phyloP scores from a whole-genome alignment of 2,888 invertebrate species.

The Hyppa rectilinea region DNA sequence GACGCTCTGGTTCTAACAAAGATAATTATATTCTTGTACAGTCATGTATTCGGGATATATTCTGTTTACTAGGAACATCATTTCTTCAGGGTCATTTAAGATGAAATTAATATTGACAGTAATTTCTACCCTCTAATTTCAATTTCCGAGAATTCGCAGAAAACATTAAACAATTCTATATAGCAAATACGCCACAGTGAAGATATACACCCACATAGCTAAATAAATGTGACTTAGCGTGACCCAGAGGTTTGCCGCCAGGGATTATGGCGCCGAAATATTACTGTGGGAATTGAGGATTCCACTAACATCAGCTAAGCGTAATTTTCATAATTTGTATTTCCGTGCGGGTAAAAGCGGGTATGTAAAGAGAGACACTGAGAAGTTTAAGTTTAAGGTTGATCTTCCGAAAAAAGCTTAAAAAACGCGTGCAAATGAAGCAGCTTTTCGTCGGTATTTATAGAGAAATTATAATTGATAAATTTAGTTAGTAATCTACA shows the following conservation, averaged over 20 bases:
- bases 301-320: slow-evolving; percentile 41
- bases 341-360: slow-evolving; percentile 1
- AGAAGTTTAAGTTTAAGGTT: too few species aligned
- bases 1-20: not conserved
- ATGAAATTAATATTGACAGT: not conserved
- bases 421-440: too few species aligned
- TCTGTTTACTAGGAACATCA: too few species aligned
- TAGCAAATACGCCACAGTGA: slow-evolving; percentile 1
- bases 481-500: too few species aligned
- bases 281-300: slow-evolving; percentile 58
- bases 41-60: too few species aligned
- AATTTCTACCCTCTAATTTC: not conserved
- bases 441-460: too few species aligned
- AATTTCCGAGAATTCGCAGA: slow-evolving; percentile 4
- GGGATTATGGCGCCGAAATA: slow-evolving; percentile 54
- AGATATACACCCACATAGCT: slow-evolving; percentile 21
- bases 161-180: slow-evolving; percentile 6
- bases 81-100: not conserved
- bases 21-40: too few species aligned
- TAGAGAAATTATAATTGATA: too few species aligned
- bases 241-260: slow-evolving; percentile 16
- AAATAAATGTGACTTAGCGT: slow-evolving; percentile 43
- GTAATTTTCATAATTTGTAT: slow-evolving; percentile 55
- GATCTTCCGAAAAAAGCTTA: too few species aligned
- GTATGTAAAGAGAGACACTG: slow-evolving; percentile 2